Conservation (phyloP, 2,888 invertebrate species). For the Ethmia dodecea region DNA sequence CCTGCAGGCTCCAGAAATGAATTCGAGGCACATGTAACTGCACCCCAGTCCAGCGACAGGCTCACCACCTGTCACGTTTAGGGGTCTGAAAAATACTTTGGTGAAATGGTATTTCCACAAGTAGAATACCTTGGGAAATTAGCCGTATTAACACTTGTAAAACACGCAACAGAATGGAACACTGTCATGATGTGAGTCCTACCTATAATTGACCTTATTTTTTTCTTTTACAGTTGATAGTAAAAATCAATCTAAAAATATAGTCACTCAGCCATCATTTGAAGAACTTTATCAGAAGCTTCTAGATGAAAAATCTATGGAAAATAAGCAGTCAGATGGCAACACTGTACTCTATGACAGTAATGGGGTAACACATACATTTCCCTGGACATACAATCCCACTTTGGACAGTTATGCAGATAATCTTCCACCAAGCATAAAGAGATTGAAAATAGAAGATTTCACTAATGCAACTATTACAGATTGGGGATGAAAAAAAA, state of each 20-base stretch:
- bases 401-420: conserved; percentile 58
- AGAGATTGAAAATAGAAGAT: conserved; percentile 71
- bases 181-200: too few relatives aligned
- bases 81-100: too few relatives aligned
- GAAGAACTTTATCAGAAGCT: conserved; percentile 51
- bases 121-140: too few relatives aligned
- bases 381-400: conserved; percentile 76
- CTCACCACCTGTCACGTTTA: too few relatives aligned
- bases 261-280: conserved; percentile 38
- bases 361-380: conserved; percentile 52
- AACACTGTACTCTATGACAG: conserved; percentile 44
- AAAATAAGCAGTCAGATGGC: conserved; percentile 19
- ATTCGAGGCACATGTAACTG: too few relatives aligned
- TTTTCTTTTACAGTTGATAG: conserved; percentile 4
- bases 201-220: too few relatives aligned
- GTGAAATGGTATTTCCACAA: too few relatives aligned
- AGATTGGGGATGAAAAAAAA: conserved; percentile 71
- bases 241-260: conserved; percentile 8
- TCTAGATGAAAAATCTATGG: conserved; percentile 37
- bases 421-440: conserved; percentile 78
- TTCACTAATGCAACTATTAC: conserved; percentile 65
- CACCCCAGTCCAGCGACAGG: too few relatives aligned
- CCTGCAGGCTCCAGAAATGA: too few relatives aligned
- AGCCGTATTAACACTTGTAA: too few relatives aligned
- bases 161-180: too few relatives aligned